Base-by-base conservation (phyloP, 2,888 invertebrate species). In the Eristalis pertinax region DNA sequence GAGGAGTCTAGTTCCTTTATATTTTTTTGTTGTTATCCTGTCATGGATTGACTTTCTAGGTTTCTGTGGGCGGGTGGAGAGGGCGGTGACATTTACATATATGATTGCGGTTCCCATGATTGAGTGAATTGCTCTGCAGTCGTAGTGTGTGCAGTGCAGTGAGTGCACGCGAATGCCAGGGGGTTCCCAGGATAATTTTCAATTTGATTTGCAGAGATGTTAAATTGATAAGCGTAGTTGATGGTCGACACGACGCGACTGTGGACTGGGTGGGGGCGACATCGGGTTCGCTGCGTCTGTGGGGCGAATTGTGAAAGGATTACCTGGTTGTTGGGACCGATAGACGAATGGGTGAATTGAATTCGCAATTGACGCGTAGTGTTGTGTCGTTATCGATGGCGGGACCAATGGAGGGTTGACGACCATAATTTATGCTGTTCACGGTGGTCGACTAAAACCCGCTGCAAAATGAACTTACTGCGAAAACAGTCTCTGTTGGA, bases 31-130 rank as follows among this genome's bases (percentile, higher is more conserved):
- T 35, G 11, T 38, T 72, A 38, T n/a, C n/a, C 22, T 82, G 76
- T 50, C 75, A 78, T 41, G 73, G 69, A 78, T 82, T 85, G 80
- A 76, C 26, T 80, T 84, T 84, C 69, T 80, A 1, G 50, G 50
- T 50, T 50, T 50, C 1, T 38, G 35, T 56, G 35, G 68, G 35
- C 50, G 11, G 62, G 29, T 7, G 15, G 35, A n/a, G 78, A 67
- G 50, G 70, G 62, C 43, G 74, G 65, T 72, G 78, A 83, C 84
- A 84, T 79, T 87, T 73, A 87, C 87, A 87, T 84, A 78, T 68
- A 82, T 82, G 74, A 85, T 85, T 84, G 84, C 84, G 84, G 84
- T 84, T 84, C 84, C 67, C 81, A 81, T 76, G 84, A 84, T 80
- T 76, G 63, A 72, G 70, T 80, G 50, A 50, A 56, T 72, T 50